A percentile compares a stretch with the other conserved stretches of the same genome.
Conservation (phyloP, 2,797 vertebrate genomes). For the Pangasius macronema region DNA sequence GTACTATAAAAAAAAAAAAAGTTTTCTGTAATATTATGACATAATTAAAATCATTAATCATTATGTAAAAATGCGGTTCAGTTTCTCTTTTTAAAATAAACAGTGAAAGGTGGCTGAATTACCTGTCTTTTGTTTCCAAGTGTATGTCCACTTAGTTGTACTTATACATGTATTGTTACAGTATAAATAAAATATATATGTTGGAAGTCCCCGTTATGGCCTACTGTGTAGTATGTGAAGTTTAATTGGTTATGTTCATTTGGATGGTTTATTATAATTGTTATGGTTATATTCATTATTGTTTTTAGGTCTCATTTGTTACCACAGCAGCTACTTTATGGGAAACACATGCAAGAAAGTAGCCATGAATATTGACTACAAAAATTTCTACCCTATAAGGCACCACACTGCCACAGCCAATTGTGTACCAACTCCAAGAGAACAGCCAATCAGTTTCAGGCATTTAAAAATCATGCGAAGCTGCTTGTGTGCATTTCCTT, state of each 20-base stretch:
- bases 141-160: not conserved
- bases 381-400: not conserved
- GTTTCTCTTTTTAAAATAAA: conserved; percentile 56
- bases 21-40: conserved; percentile 99
- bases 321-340: too few relatives aligned
- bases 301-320: too few relatives aligned
- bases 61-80: conserved; percentile 85
- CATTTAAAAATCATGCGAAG: too few relatives aligned
- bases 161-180: not conserved
- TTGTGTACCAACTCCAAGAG: too few relatives aligned
- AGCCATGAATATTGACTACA: too few relatives aligned
- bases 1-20: conserved; percentile 89
- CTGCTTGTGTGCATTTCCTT: too few relatives aligned
- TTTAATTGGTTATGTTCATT: not conserved
- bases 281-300: not conserved
- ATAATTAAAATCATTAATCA: conserved; percentile 97
- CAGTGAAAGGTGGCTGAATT: not conserved
- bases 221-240: not conserved
- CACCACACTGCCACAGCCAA: too few relatives aligned
- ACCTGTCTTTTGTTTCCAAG: not conserved
- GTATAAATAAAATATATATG: not conserved
- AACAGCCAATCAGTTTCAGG: too few relatives aligned
- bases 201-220: not conserved
- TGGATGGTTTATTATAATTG: not conserved
- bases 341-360: too few relatives aligned